A percentile compares a stretch with the other conserved stretches of the same genome.
Conservation (phyloP, 2,888 invertebrate species). For the Heliconius aoede region DNA sequence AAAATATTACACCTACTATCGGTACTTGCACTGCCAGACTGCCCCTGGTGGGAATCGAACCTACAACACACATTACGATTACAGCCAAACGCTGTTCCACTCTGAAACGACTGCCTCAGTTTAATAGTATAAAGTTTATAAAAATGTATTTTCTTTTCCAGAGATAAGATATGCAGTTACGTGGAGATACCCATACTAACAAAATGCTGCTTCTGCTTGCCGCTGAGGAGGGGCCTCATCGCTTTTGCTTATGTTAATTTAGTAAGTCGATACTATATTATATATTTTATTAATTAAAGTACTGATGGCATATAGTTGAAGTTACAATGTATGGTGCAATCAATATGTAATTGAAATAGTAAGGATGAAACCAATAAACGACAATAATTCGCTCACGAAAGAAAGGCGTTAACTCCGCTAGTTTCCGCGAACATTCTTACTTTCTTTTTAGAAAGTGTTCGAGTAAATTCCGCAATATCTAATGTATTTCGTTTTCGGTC, state of each 20-base stretch:
- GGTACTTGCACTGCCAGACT: too few relatives aligned
- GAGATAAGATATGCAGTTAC: constrained; percentile 70
- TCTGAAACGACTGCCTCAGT: too few relatives aligned
- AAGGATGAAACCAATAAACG: neutral
- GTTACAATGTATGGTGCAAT: too few relatives aligned
- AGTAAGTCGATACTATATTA: constrained; percentile 55
- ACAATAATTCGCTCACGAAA: neutral
- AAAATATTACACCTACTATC: too few relatives aligned
- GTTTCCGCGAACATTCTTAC: constrained; percentile 13
- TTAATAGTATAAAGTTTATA: neutral
- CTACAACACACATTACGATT: too few relatives aligned
- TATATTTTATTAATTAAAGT: too few relatives aligned
- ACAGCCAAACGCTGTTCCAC: too few relatives aligned
- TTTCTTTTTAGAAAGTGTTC: constrained; percentile 44
- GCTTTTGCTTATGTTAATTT: constrained; percentile 75
- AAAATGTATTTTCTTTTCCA: constrained; percentile 53
- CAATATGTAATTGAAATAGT: too few relatives aligned
- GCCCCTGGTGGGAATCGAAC: too few relatives aligned
- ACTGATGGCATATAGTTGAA: too few relatives aligned
- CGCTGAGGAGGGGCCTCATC: constrained; percentile 72
- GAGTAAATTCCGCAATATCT: too few relatives aligned
- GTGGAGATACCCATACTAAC: constrained; percentile 76
- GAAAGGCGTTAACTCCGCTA: constrained; percentile 17
- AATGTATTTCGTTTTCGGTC: too few relatives aligned
- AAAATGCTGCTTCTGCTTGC: constrained; percentile 78